Evolutionary conservation across 1,140 invertebrate species (phyloP).

Genomic region (Dendroctonus ponderosae): DNA sequence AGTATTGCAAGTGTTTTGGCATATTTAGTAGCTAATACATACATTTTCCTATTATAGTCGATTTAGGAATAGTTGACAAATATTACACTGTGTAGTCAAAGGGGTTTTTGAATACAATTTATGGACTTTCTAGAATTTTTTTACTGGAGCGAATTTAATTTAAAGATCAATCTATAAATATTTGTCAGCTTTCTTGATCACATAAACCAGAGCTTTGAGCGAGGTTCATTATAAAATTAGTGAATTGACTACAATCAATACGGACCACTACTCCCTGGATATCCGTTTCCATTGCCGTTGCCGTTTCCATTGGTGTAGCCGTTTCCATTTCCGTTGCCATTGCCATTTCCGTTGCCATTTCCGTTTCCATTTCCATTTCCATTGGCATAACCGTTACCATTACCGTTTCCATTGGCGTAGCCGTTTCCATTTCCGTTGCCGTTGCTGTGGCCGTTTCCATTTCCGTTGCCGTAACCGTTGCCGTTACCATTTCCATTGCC

Average conservation of each 20-base stretch:
- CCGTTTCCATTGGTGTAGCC: conserved; percentile 40
- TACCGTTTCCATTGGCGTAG: conserved; percentile 31
- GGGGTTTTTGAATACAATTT: too few species aligned
- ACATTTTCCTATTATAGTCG: too few species aligned
- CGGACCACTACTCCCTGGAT: conserved; percentile 23
- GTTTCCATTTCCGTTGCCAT: conserved; percentile 28
- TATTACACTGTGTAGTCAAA: too few species aligned
- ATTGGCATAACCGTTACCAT: conserved; percentile 26
- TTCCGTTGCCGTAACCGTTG: conserved; percentile 29
- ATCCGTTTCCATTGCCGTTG: conserved; percentile 39
- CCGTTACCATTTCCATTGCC: conserved; percentile 33
- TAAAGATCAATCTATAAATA: neutral
- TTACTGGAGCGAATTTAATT: too few species aligned
- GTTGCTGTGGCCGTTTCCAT: conserved; percentile 34
- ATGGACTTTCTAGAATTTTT: too few species aligned
- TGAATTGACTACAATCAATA: conserved; percentile 37
- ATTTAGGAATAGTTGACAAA: too few species aligned
- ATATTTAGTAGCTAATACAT: too few species aligned
- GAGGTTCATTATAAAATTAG: conserved; percentile 25
- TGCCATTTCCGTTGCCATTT: conserved; percentile 27
- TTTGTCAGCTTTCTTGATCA: conserved; percentile 18
- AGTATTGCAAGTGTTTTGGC: too few species aligned
- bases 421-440: conserved; percentile 43
- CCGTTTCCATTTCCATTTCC: conserved; percentile 35
- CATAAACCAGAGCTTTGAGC: conserved; percentile 25